Conservation (phyloP, 1,140 invertebrate species). For the Cheumatopsyche charites region DNA sequence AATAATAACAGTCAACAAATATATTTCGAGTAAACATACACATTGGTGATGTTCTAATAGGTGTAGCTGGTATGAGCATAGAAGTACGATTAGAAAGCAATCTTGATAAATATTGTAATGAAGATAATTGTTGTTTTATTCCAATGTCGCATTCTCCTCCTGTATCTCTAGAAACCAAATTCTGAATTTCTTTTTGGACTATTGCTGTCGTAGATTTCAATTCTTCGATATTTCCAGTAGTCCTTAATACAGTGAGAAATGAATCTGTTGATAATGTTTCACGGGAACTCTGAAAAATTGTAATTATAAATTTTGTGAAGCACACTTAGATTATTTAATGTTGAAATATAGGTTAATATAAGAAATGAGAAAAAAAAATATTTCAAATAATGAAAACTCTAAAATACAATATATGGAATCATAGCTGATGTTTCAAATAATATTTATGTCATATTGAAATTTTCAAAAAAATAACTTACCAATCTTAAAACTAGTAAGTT, state of each 20-base stretch:
- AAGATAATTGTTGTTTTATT: constrained; percentile 89
- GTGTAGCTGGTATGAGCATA: constrained; percentile 52
- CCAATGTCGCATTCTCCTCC: constrained; percentile 82
- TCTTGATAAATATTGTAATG: constrained; percentile 80
- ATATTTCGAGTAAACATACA: background rate
- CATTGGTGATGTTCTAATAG: background rate
- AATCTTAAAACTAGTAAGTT: constrained; percentile 91
- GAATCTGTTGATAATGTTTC: constrained; percentile 81
- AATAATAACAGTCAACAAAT: background rate
- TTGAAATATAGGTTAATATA: too few species aligned
- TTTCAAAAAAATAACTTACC: constrained; percentile 65
- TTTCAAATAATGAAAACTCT: too few species aligned
- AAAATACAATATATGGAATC: too few species aligned
- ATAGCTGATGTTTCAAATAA: too few species aligned
- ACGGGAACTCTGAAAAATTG: constrained; percentile 71
- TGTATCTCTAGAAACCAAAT: constrained; percentile 78
- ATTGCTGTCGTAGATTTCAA: constrained; percentile 79
- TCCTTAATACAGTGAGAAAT: constrained; percentile 80
- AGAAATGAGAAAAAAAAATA: too few species aligned
- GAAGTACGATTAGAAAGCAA: constrained; percentile 61
- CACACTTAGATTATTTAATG: too few species aligned
- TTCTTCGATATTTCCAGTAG: constrained; percentile 80
- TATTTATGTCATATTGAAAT: too few species aligned
- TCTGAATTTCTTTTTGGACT: constrained; percentile 79
- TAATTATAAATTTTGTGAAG: constrained; percentile 42